Percentiles rank a stretch among this genome's conserved stretches.
Conservation (phyloP, 2,797 vertebrate genomes). For the Ctenopoma multispine region DNA sequence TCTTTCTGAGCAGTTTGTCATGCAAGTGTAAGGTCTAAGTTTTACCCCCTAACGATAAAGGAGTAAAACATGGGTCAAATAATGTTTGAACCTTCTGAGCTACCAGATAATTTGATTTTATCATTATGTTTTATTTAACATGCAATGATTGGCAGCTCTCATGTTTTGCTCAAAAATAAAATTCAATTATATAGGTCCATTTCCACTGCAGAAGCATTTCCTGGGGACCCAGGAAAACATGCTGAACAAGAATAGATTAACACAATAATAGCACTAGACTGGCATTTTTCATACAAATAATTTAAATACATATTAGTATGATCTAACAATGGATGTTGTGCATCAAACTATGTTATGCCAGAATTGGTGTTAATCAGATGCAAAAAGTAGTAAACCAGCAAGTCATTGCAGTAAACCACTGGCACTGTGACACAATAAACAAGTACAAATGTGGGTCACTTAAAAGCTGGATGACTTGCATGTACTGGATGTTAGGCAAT, state of each 20-base stretch:
- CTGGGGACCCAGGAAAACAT: too few relatives aligned
- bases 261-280: too few relatives aligned
- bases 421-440: slow-evolving; percentile 1
- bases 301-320: neutral
- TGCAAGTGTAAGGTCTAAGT: neutral
- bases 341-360: slow-evolving; percentile 7
- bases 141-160: slow-evolving; percentile 4
- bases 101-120: neutral
- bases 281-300: too few relatives aligned
- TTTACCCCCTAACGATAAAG: neutral
- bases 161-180: too few relatives aligned
- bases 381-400: neutral
- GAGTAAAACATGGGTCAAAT: neutral
- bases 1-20: neutral
- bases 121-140: too few relatives aligned
- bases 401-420: neutral
- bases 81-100: neutral
- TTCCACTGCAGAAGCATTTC: too few relatives aligned
- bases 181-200: too few relatives aligned
- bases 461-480: neutral
- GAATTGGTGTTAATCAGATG: neutral
- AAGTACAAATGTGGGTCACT: neutral
- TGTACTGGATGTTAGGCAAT: slow-evolving; percentile 24
- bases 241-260: too few relatives aligned
- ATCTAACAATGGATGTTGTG: neutral